phyloP scores from a whole-genome alignment of 2,113 vertebrate genomes.

The Rynchops niger region DNA sequence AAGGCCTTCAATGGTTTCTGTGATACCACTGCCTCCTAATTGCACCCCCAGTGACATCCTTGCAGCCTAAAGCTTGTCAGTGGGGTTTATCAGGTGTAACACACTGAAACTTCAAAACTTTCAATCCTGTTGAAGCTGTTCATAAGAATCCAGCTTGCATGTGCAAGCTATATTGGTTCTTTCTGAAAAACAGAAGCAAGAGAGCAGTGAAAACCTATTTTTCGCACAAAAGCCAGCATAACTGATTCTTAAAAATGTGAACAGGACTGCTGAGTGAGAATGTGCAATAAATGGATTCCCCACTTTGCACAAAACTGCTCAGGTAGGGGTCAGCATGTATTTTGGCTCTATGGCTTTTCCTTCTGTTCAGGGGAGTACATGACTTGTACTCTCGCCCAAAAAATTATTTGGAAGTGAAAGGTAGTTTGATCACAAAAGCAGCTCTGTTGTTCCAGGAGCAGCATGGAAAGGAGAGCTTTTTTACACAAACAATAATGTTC shows the following conservation, averaged over 20 bases:
- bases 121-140: not conserved
- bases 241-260: not conserved
- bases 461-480: not conserved
- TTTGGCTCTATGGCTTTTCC: not conserved
- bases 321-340: not conserved
- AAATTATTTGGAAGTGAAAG: not conserved
- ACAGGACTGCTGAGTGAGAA: not conserved
- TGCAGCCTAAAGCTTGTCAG: not conserved
- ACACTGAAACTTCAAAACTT: not conserved
- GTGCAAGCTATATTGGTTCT: not conserved
- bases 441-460: not conserved
- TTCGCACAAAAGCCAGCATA: not conserved
- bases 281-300: not conserved
- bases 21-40: not conserved
- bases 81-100: not conserved
- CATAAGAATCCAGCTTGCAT: not conserved
- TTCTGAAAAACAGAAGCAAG: not conserved
- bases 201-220: not conserved
- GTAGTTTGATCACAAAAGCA: not conserved
- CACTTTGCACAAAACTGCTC: not conserved
- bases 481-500: not conserved
- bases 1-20: not conserved
- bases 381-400: not conserved
- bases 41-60: not conserved
- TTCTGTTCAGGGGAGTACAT: not conserved